Conservation (phyloP, 2,888 invertebrate genomes). For the Campoletis raptor region DNA sequence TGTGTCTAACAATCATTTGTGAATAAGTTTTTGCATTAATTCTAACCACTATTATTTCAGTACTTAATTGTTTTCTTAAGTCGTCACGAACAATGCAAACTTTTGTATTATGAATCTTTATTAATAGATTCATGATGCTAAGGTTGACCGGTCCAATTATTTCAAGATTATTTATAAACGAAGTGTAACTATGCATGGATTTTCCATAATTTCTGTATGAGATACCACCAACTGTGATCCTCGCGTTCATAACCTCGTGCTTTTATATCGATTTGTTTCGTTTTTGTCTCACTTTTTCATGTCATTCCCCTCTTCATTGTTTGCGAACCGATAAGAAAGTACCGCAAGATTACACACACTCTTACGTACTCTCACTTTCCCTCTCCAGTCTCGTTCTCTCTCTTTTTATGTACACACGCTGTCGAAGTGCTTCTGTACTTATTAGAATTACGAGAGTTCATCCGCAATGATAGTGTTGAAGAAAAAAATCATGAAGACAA, state of each 20-base stretch:
- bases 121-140: background rate
- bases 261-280: conserved; percentile 25
- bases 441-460: conserved; percentile 12
- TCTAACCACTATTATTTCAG: background rate
- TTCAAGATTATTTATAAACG: background rate
- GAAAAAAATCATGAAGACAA: background rate
- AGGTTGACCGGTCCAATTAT: background rate
- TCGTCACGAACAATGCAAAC: background rate
- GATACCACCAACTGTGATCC: background rate
- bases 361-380: conserved; percentile 9
- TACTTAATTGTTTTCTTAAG: background rate
- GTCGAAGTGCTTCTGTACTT: conserved; percentile 27
- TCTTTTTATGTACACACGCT: background rate
- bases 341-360: conserved; percentile 53
- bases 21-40: background rate
- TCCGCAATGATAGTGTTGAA: conserved; percentile 3
- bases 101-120: background rate
- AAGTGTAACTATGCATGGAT: background rate
- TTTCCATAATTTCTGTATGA: background rate
- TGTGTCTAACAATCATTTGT: background rate
- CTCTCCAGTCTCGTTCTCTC: background rate
- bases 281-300: conserved; percentile 46
- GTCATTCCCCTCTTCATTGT: conserved; percentile 65
- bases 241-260: conserved; percentile 13
- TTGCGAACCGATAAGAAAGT: conserved; percentile 64